phyloP scores from a whole-genome alignment of 2,888 invertebrate species.

The Beris morrisii region DNA sequence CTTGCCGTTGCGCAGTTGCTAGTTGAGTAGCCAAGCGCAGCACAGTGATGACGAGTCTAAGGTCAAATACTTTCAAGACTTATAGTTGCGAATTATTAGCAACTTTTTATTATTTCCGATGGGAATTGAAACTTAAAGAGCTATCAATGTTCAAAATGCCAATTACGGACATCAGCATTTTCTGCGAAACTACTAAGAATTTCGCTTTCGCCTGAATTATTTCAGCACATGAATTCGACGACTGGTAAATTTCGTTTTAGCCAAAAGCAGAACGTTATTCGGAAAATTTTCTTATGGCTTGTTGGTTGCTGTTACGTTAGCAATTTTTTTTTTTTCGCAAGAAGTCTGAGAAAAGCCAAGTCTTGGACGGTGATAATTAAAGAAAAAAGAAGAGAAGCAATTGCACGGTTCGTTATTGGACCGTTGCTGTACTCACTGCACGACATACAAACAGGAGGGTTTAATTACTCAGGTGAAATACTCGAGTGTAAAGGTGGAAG shows the following conservation, averaged over 20 bases:
- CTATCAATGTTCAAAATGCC: too few species aligned
- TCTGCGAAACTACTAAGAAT: slow-evolving; percentile 11
- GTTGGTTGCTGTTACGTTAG: neutral
- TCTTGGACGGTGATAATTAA: slow-evolving; percentile 31
- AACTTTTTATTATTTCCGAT: slow-evolving; percentile 21
- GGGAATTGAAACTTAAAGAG: too few species aligned
- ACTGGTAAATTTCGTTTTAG: neutral
- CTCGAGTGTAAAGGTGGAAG: slow-evolving; percentile 24
- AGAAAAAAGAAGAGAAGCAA: slow-evolving; percentile 30
- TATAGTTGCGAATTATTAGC: slow-evolving; percentile 9
- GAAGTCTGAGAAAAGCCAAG: neutral
- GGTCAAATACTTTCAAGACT: slow-evolving; percentile 23
- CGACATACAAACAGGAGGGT: slow-evolving; percentile 29
- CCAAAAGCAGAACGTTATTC: slow-evolving; percentile 29
- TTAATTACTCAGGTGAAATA: slow-evolving; percentile 39
- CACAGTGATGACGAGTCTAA: slow-evolving; percentile 16
- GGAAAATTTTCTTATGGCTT: slow-evolving; percentile 6
- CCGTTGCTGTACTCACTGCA: slow-evolving; percentile 28
- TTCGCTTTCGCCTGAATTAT: slow-evolving; percentile 22
- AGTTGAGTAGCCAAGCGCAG: slow-evolving; percentile 23
- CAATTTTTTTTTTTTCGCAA: too few species aligned
- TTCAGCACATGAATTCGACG: neutral
- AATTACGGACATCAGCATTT: too few species aligned
- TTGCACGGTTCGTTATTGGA: slow-evolving; percentile 33
- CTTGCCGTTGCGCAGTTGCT: slow-evolving; percentile 18